A percentile compares a stretch with the other conserved stretches of the same genome.
These are phyloP conservation scores for Parelbella ahira DNA, from an alignment of 2,888 invertebrate species.

Conservation along the genomic window DNA sequence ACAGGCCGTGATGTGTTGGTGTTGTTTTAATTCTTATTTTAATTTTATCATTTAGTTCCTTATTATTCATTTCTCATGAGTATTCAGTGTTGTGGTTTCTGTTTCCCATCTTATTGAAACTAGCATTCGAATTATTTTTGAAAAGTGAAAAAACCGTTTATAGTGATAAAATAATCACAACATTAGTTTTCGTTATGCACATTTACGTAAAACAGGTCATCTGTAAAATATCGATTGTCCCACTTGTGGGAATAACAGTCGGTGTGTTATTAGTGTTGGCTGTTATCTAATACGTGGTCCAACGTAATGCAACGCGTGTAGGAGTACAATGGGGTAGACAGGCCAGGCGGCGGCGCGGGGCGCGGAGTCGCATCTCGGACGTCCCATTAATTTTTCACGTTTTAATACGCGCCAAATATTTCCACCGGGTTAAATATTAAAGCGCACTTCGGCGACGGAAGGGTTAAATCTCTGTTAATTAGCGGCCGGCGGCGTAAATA, in stretches of 20 bases:
- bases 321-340: slow-evolving; percentile 17
- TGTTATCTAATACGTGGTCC: slow-evolving; percentile 2
- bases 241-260: no score
- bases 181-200: no score
- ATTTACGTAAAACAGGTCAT: no score
- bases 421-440: slow-evolving; percentile 75
- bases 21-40: slow-evolving; percentile 29
- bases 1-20: slow-evolving; percentile 22
- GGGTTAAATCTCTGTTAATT: slow-evolving; percentile 81
- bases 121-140: no score
- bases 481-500: slow-evolving; percentile 70
- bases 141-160: no score
- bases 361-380: slow-evolving; percentile 22
- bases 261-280: neutral
- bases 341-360: slow-evolving; percentile 2
- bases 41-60: slow-evolving; percentile 1
- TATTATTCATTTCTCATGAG: no score
- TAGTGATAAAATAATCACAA: no score
- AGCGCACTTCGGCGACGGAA: slow-evolving; percentile 74
- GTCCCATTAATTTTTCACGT: slow-evolving; percentile 74
- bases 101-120: no score
- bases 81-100: no score
- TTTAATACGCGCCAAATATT: slow-evolving; percentile 81
- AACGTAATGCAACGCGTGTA: slow-evolving; percentile 6
- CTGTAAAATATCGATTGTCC: no score